These are phyloP conservation scores for Zaprionus obscuricornis DNA, from an alignment of 2,888 invertebrate genomes.

Conservation along the genomic window DNA sequence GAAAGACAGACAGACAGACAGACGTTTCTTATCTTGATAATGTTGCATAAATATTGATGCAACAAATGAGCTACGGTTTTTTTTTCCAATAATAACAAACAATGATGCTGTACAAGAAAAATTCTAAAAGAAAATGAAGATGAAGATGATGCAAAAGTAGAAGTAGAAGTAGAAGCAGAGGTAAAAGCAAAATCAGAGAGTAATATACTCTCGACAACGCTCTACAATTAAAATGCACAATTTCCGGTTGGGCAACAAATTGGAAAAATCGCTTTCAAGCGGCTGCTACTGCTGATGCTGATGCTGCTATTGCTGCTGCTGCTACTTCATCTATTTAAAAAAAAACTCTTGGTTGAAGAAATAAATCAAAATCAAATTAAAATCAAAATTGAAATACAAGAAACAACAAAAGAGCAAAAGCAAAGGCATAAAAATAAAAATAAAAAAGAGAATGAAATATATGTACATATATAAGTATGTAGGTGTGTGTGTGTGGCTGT, in stretches of 20 bases:
- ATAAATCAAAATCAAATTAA: constrained; percentile 69
- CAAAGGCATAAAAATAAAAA: constrained; percentile 3
- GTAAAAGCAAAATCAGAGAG: too few species aligned
- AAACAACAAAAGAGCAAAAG: constrained; percentile 18
- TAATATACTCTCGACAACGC: background rate
- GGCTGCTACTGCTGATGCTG: too few species aligned
- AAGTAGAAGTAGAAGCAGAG: too few species aligned
- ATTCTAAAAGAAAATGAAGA: too few species aligned
- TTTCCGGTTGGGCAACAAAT: constrained; percentile 42
- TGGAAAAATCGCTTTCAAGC: too few species aligned
- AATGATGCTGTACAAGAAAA: too few species aligned
- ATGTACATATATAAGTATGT: too few species aligned
- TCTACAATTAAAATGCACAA: constrained; percentile 43
- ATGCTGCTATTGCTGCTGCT: too few species aligned
- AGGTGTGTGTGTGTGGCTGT: too few species aligned
- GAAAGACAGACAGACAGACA: constrained; percentile 16
- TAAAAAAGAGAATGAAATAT: constrained; percentile 6
- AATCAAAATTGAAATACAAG: constrained; percentile 41
- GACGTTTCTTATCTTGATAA: constrained; percentile 11
- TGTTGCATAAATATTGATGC: constrained; percentile 59
- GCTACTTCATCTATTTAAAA: constrained; percentile 14
- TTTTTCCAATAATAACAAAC: background rate
- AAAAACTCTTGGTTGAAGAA: constrained; percentile 27
- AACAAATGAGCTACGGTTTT: constrained; percentile 36
- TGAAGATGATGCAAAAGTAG: too few species aligned